Evolutionary conservation across 2,888 invertebrate genomes (phyloP).

Genomic region (Pseudococcus longispinus): DNA sequence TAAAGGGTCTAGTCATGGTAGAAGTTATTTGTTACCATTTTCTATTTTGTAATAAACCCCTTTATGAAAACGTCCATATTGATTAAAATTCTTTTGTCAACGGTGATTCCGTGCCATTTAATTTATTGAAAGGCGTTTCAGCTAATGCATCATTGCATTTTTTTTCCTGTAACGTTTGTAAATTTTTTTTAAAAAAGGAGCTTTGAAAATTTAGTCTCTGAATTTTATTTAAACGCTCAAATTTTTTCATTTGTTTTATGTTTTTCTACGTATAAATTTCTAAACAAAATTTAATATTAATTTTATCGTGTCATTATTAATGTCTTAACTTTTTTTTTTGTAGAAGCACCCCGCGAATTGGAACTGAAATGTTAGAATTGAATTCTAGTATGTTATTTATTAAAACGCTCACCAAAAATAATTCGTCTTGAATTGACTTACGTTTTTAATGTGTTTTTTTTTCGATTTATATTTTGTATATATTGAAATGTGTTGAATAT

Average conservation of each 20-base stretch:
- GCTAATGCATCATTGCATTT: slow-evolving; percentile 7
- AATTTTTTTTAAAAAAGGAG: not conserved
- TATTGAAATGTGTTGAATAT: slow-evolving; percentile 17
- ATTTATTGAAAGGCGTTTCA: not conserved
- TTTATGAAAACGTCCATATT: slow-evolving; percentile 2
- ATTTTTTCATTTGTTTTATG: not conserved
- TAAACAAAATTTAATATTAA: not conserved
- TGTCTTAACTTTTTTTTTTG: not conserved
- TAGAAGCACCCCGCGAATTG: not conserved
- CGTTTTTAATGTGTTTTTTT: slow-evolving; percentile 20
- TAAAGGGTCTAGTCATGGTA: slow-evolving; percentile 51
- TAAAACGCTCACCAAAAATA: slow-evolving; percentile 8
- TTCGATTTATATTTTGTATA: not conserved
- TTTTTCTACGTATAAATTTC: slow-evolving; percentile 19
- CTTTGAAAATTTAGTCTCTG: slow-evolving; percentile 33
- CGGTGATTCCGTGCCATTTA: slow-evolving; percentile 22
- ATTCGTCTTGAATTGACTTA: not conserved
- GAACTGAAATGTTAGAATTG: not conserved
- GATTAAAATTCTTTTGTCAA: not conserved
- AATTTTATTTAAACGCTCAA: slow-evolving; percentile 19
- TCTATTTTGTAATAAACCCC: slow-evolving; percentile 32
- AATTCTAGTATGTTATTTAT: not conserved
- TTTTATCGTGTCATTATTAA: slow-evolving; percentile 1
- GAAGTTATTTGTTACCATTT: slow-evolving; percentile 52
- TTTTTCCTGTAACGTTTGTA: not conserved